Evolutionary conservation across 2,888 invertebrate genomes (phyloP).

Genomic region (Balanococcus diminutus): DNA sequence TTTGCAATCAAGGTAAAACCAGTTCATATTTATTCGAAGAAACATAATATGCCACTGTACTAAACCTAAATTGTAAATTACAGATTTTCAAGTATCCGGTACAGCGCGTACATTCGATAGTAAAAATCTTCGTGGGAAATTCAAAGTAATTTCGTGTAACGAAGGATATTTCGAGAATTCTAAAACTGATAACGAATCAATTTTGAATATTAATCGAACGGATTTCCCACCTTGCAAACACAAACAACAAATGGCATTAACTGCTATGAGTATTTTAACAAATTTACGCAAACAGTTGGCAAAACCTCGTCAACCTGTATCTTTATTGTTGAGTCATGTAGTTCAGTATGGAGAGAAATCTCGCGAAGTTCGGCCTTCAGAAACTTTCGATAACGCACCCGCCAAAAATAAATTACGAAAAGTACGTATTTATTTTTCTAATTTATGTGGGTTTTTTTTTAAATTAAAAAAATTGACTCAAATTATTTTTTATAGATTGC

Average conservation of each 20-base stretch:
- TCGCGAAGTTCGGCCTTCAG: neutral
- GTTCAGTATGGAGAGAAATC: constrained; percentile 40
- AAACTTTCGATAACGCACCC: neutral
- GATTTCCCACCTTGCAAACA: constrained; percentile 48
- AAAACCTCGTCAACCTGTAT: constrained; percentile 79
- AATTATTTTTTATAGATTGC: constrained; percentile 57
- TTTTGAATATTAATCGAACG: constrained; percentile 36
- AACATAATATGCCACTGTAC: neutral
- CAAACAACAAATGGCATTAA: constrained; percentile 69
- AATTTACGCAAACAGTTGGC: constrained; percentile 80
- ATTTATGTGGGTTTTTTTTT: neutral
- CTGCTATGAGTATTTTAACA: constrained; percentile 80
- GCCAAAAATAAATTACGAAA: neutral
- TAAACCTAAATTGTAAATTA: neutral
- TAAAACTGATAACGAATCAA: neutral
- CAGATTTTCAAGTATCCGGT: neutral
- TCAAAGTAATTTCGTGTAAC: neutral
- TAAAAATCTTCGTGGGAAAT: neutral
- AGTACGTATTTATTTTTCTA: constrained; percentile 3
- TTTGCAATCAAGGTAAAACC: constrained; percentile 37
- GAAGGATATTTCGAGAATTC: neutral
- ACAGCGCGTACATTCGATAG: neutral
- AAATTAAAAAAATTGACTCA: neutral
- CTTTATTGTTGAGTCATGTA: constrained; percentile 78
- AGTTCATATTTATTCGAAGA: neutral